Evolutionary conservation across 2,113 vertebrate species (phyloP).

Genomic region (Lates calcarifer): DNA sequence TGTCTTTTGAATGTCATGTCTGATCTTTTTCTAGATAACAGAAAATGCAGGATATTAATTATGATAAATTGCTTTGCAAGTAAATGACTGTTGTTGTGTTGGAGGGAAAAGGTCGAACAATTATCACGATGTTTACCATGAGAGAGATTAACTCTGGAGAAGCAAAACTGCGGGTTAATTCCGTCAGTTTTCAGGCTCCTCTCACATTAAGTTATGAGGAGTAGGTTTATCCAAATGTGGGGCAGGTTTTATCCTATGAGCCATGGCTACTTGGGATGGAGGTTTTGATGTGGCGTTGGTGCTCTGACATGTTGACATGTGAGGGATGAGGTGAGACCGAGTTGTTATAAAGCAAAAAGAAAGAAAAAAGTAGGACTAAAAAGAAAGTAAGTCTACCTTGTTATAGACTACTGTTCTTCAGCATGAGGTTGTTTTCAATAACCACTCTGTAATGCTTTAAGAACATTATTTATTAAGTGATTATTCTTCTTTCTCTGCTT

Average conservation of each 20-base stretch:
- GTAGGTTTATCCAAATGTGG: background rate
- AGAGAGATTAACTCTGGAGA: conserved; percentile 1
- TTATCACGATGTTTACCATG: conserved; percentile 1
- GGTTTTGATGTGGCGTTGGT: background rate
- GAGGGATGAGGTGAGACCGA: background rate
- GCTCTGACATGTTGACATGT: background rate
- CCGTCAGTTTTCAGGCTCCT: background rate
- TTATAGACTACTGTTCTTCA: conserved; percentile 46
- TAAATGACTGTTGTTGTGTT: conserved; percentile 14
- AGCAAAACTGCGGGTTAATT: no score
- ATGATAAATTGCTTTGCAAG: conserved; percentile 14
- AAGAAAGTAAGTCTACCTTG: background rate
- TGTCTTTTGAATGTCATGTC: background rate
- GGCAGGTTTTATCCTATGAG: background rate
- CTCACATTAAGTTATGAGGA: background rate
- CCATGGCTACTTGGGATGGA: background rate
- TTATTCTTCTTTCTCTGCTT: conserved; percentile 41
- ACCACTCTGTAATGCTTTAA: conserved; percentile 43
- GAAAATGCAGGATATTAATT: conserved; percentile 8
- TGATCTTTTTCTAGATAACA: conserved; percentile 14
- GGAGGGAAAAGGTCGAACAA: conserved; percentile 1
- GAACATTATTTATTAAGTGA: conserved; percentile 58
- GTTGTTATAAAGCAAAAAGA: background rate
- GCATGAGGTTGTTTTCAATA: conserved; percentile 24
- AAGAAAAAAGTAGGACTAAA: background rate